Conservation (phyloP, 2,888 invertebrate genomes). For the Lysandra coridon region DNA sequence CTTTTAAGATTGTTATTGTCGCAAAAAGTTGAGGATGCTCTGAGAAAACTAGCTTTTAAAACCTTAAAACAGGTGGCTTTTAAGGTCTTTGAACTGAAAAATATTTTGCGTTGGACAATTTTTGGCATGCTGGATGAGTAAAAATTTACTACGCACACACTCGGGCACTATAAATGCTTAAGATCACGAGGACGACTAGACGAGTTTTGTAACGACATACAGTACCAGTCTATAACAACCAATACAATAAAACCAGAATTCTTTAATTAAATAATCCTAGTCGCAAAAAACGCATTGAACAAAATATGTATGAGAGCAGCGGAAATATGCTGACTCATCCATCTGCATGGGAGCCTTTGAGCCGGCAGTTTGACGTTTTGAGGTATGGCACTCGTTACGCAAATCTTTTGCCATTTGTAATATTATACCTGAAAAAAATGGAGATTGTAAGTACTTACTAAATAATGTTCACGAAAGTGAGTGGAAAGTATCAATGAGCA, state of each 20-base stretch:
- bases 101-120: no score
- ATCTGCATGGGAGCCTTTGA: constrained; percentile 40
- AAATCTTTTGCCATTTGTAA: constrained; percentile 54
- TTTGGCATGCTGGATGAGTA: no score
- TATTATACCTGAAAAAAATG: constrained; percentile 32
- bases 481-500: neutral
- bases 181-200: no score
- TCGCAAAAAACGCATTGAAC: constrained; percentile 26
- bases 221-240: no score
- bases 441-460: neutral
- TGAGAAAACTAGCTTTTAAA: neutral
- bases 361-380: constrained; percentile 49
- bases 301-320: constrained; percentile 36
- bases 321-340: constrained; percentile 40
- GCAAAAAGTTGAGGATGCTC: neutral
- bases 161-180: no score
- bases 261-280: neutral
- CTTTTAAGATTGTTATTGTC: neutral
- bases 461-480: neutral
- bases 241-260: no score
- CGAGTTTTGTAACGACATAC: no score
- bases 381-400: constrained; percentile 51
- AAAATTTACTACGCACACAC: no score
- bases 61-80: neutral
- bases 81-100: no score